Conservation (phyloP, 2,797 vertebrate species). For the Enteromius fasciolatus region DNA sequence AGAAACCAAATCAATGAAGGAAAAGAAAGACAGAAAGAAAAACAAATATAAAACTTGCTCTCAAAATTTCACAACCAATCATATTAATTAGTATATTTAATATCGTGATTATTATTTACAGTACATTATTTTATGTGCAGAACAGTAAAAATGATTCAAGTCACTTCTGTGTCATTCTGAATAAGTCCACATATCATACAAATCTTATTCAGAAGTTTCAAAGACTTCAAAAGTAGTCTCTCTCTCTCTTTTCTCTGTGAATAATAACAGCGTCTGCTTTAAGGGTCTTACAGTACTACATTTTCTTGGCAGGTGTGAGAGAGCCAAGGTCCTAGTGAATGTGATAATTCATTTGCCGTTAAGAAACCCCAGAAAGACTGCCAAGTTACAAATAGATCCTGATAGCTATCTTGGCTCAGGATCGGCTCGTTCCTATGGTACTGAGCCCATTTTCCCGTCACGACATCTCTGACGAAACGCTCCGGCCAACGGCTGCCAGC, state of each 20-base stretch:
- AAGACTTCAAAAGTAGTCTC: background rate
- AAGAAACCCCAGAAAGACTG: slow-evolving; percentile 24
- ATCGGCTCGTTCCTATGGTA: slow-evolving; percentile 14
- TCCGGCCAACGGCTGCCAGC: slow-evolving; percentile 37
- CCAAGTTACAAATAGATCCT: slow-evolving; percentile 48
- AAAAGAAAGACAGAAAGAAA: background rate
- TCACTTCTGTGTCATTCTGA: background rate
- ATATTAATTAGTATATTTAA: background rate
- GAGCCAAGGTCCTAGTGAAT: slow-evolving; percentile 40
- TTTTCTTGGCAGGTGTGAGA: slow-evolving; percentile 39
- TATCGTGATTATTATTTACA: background rate
- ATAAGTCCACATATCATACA: background rate
- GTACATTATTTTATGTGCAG: background rate
- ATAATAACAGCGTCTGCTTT: slow-evolving; percentile 1
- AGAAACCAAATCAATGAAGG: background rate
- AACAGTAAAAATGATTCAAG: background rate
- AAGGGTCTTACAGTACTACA: background rate
- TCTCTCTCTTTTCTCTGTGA: background rate
- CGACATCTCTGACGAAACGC: slow-evolving; percentile 43
- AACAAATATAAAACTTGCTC: background rate
- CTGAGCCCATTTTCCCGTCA: slow-evolving; percentile 28
- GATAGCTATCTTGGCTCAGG: slow-evolving; percentile 40
- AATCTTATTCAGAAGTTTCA: background rate
- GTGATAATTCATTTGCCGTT: slow-evolving; percentile 54
- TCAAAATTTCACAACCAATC: too few relatives aligned